These are phyloP conservation scores for Pheosia tremula DNA, from an alignment of 2,888 invertebrate genomes.

Conservation along the genomic window DNA sequence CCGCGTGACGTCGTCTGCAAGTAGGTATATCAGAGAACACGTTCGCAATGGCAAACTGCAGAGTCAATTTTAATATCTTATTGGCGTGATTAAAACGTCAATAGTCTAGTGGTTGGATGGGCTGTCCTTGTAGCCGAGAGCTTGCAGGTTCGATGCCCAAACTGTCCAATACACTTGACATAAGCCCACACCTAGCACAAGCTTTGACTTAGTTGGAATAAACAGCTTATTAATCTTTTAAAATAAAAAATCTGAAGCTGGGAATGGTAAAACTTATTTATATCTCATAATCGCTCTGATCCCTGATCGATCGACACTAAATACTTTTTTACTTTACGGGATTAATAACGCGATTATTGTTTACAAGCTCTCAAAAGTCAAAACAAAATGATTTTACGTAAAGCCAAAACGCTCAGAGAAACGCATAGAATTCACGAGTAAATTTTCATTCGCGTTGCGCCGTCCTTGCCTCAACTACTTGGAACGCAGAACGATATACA, in stretches of 20 bases:
- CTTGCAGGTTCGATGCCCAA: no score
- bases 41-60: slow-evolving; percentile 21
- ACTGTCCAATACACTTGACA: no score
- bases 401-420: slow-evolving; percentile 2
- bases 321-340: no score
- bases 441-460: slow-evolving; percentile 44
- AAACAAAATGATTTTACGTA: neutral
- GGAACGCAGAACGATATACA: slow-evolving; percentile 59
- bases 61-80: slow-evolving; percentile 9
- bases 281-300: neutral
- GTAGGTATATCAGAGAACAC: neutral
- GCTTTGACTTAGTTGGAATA: no score
- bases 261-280: neutral
- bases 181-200: no score
- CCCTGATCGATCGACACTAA: neutral
- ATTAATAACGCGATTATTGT: slow-evolving; percentile 10
- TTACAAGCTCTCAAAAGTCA: slow-evolving; percentile 17
- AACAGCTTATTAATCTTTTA: no score
- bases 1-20: slow-evolving; percentile 17
- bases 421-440: slow-evolving; percentile 12
- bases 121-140: no score
- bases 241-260: neutral
- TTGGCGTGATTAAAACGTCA: neutral
- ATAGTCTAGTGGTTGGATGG: no score
- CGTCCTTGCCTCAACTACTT: slow-evolving; percentile 62